Conservation (phyloP, 2,888 invertebrate species). For the Lacanobia oleracea region DNA sequence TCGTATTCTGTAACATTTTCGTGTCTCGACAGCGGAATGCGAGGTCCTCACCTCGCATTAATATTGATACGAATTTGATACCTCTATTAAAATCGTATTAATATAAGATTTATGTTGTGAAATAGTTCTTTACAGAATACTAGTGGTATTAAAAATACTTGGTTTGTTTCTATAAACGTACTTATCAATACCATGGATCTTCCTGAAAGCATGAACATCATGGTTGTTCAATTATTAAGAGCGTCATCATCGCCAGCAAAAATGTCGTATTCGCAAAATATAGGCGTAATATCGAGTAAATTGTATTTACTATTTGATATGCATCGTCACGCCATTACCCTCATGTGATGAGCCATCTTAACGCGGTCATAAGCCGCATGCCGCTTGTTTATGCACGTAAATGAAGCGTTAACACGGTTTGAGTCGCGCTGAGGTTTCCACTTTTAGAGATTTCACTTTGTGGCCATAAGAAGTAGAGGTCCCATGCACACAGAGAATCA, state of each 20-base stretch:
- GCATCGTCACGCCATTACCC: slow-evolving; percentile 42
- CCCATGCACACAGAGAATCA: neutral
- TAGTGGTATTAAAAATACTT: neutral
- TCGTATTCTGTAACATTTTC: too few species aligned
- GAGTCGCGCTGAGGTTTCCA: slow-evolving; percentile 45
- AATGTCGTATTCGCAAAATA: slow-evolving; percentile 1
- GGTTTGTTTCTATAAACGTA: neutral
- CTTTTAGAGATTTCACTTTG: slow-evolving; percentile 55
- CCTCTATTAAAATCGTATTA: too few species aligned
- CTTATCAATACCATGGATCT: too few species aligned
- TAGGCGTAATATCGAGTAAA: neutral
- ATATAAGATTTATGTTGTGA: too few species aligned
- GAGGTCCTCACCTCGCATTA: too few species aligned
- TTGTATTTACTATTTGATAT: slow-evolving; percentile 45
- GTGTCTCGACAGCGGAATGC: too few species aligned
- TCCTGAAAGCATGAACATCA: too few species aligned
- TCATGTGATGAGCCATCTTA: slow-evolving; percentile 44
- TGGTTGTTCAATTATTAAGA: too few species aligned
- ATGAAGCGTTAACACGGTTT: slow-evolving; percentile 59
- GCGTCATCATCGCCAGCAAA: neutral
- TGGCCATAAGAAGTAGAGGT: slow-evolving; percentile 19
- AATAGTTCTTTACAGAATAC: too few species aligned
- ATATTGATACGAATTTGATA: too few species aligned
- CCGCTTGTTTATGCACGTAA: slow-evolving; percentile 48
- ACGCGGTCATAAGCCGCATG: slow-evolving; percentile 45